Base-by-base conservation (phyloP, 1,140 invertebrate species). In the Whitmania pigra region DNA sequence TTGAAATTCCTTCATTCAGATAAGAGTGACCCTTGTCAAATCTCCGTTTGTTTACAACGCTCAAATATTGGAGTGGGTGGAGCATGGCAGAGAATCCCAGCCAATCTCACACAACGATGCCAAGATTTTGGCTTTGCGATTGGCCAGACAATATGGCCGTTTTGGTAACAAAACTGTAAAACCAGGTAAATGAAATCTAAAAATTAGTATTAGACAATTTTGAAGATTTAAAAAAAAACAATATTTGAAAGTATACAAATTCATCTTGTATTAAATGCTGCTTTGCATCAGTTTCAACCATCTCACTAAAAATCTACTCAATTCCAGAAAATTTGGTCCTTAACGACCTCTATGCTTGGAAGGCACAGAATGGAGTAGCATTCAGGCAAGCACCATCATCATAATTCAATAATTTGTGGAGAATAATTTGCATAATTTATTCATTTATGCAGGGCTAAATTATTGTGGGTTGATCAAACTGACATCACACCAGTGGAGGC, bases 31-130 rank as follows among this genome's bases (percentile, higher is more conserved):
- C 11, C 6, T 25, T 18, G 29, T 63, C 57, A 63, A 63, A 31
- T 25, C 22, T 18, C 57, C 57, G 0, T 63, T 63, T 13, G 11
- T 63, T 25, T 63, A 63, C 57, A 22, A 63, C 15, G 57, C 57
- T 5, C 57, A 63, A 22, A 63, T 63, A 25, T 63, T 63, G 57
- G 57, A 63, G 57, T 63, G 57, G 57, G 57, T 63, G 57, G 57
- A 63, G 22, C 57, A 22, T 3, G 15, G 22, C 22, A 63, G 29
- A n/a, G 22, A 63, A n/a, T 15, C 43, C 43, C 57, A 63, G 57
- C 57, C 57, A 63, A 63, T 63, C 57, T 7, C 22, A n/a, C 57
- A 63, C 29, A 25, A 22, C 9, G 22, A 63, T 25, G 57, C 57
- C 57, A 63, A 63, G 18, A 13, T 63, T n/a, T 31, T 63, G 29